Conservation (phyloP, 2,888 invertebrate genomes). For the Xanthorhoe spadicearia region DNA sequence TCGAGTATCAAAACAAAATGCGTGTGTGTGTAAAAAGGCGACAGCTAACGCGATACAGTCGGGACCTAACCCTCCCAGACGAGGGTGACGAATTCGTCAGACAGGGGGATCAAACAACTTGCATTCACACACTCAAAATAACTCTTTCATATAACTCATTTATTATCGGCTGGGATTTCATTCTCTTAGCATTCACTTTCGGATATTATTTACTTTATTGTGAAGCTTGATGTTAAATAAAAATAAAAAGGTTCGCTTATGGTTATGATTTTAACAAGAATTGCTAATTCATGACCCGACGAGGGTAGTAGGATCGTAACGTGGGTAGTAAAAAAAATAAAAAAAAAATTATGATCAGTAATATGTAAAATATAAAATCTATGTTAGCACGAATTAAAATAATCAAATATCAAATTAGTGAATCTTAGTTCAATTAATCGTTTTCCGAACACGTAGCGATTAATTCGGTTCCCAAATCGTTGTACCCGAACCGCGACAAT, state of each 20-base stretch:
- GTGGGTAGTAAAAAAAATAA: not conserved
- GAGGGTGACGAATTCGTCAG: slow-evolving; percentile 46
- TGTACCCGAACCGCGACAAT: slow-evolving; percentile 58
- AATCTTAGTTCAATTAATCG: slow-evolving; percentile 11
- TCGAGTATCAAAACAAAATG: slow-evolving; percentile 17
- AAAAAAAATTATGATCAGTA: not conserved
- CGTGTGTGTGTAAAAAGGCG: slow-evolving; percentile 16
- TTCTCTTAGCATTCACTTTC: slow-evolving; percentile 21
- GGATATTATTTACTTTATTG: slow-evolving; percentile 6
- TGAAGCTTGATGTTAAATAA: slow-evolving; percentile 13
- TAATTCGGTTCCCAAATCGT: slow-evolving; percentile 62
- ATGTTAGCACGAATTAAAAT: too few relatives aligned
- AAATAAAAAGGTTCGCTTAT: slow-evolving; percentile 8
- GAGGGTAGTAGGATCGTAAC: slow-evolving; percentile 14
- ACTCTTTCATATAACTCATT: slow-evolving; percentile 56
- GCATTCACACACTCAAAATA: slow-evolving; percentile 62
- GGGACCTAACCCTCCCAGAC: slow-evolving; percentile 34
- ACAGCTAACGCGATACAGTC: slow-evolving; percentile 21
- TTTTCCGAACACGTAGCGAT: slow-evolving; percentile 55
- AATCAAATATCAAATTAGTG: not conserved
- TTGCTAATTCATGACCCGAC: slow-evolving; percentile 27
- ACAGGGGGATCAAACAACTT: slow-evolving; percentile 58
- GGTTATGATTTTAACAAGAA: slow-evolving; percentile 13
- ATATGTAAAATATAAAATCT: too few relatives aligned
- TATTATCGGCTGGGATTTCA: slow-evolving; percentile 38